Conservation (phyloP, 2,888 invertebrate species). For the Nomada ferruginata region DNA sequence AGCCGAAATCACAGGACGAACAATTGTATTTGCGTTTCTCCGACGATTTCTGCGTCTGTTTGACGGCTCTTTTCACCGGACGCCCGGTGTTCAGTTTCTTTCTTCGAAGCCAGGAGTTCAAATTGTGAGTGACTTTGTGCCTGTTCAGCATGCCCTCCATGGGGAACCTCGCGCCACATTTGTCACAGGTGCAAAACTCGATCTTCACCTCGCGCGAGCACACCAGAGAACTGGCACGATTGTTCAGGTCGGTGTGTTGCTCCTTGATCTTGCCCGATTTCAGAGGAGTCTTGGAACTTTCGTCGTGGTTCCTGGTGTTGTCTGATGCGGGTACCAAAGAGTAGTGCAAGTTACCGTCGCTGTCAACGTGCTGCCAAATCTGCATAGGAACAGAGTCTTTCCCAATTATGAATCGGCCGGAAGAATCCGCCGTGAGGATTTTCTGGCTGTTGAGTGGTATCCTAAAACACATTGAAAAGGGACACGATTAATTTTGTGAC, state of each 20-base stretch:
- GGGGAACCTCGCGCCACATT: constrained; percentile 76
- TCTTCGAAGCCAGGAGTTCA: constrained; percentile 32
- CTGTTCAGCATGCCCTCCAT: constrained; percentile 73
- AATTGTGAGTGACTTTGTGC: constrained; percentile 69
- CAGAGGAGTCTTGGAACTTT: neutral
- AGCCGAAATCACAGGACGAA: constrained; percentile 65
- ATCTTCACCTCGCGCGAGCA: constrained; percentile 42
- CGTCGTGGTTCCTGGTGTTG: constrained; percentile 5
- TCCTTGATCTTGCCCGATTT: constrained; percentile 46
- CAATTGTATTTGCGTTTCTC: constrained; percentile 56
- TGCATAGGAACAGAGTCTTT: constrained; percentile 62
- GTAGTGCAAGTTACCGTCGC: constrained; percentile 52
- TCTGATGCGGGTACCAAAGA: constrained; percentile 36
- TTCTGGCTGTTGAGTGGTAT: constrained; percentile 30
- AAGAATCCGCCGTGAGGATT: constrained; percentile 50
- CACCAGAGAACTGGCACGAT: neutral
- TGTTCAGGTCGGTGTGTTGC: neutral
- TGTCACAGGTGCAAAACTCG: constrained; percentile 68
- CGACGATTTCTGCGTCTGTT: neutral
- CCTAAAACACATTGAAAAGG: constrained; percentile 74
- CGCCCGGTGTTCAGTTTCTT: constrained; percentile 15
- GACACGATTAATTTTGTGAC: constrained; percentile 25
- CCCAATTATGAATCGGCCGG: constrained; percentile 56
- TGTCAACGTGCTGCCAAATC: constrained; percentile 59
- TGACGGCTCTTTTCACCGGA: neutral